Evolutionary conservation across 1,140 invertebrate species (phyloP).

Genomic region (Sinella curviseta): DNA sequence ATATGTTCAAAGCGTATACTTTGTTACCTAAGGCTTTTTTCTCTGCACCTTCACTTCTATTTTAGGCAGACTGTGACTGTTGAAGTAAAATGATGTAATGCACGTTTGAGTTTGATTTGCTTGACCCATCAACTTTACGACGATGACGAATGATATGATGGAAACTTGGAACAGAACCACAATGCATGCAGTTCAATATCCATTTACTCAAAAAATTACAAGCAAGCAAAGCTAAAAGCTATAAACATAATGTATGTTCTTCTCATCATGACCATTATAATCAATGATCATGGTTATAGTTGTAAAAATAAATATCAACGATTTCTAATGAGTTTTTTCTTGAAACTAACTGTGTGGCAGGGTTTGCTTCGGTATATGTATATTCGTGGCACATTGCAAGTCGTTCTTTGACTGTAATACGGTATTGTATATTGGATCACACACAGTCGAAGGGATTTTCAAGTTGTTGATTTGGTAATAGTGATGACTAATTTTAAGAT

Average conservation of each 20-base stretch:
- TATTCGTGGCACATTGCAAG: no score
- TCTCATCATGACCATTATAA: background rate
- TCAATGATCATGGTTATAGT: background rate
- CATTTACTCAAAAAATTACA: background rate
- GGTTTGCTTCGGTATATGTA: no score
- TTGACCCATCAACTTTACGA: conserved; percentile 20
- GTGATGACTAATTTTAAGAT: no score
- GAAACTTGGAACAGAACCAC: background rate
- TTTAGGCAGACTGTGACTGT: background rate
- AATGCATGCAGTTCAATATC: background rate
- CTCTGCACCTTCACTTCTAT: background rate
- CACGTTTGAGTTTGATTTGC: background rate
- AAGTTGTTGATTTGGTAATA: no score
- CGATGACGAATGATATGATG: conserved; percentile 3
- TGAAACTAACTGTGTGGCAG: no score
- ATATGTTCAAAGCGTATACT: no score
- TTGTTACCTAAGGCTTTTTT: background rate
- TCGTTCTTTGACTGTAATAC: no score
- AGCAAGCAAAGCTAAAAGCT: background rate
- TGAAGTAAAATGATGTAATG: no score
- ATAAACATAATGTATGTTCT: background rate
- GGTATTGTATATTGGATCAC: no score
- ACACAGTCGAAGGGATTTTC: no score
- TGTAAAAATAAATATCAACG: background rate
- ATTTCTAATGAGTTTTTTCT: no score